Evolutionary conservation across 2,113 vertebrate genomes (phyloP), one percentile per base, ranked within the genome.

Genomic region (Boulengeromyrus knoepffleri): DNA sequence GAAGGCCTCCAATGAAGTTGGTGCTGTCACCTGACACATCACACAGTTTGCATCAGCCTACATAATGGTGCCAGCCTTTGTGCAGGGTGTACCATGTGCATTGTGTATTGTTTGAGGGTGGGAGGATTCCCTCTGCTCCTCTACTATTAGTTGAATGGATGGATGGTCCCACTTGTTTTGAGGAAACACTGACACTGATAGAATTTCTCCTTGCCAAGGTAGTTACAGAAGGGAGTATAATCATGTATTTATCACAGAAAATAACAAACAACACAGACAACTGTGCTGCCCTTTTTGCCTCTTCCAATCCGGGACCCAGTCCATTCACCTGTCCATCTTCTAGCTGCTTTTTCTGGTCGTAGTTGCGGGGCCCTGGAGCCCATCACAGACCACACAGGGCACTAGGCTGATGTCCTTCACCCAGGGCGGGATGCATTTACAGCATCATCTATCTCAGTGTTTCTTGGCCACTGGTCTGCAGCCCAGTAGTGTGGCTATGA

Each of bases 41-140:
- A 85, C 89, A 47, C 80, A 46, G 89, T 31, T 42, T 62, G 52
- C 89, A 85, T 89, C 89, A 89, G 89, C 89, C 89, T 89, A 89
- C 89, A 85, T 89, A 89, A 89, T 89, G 89, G 89, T 89, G 89
- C 89, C 89, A 85, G 89, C 53, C 89, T 85, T 89, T 89, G 89
- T 85, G 89, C 49, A 24, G 49, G 74, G 74, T 52, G 50, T 46
- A 36, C 66, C 66, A 52, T 89, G 46, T 7, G 88, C 36, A 89
- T 89, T 89, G 89, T 89, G 77, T 53, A 89, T 89, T 89, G 89
- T 89, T 85, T 46, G 36, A 53, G 3, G 27, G 31, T 66, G 77
- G 46, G 12, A 27, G 80, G 89, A 46, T 62, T 36, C 5, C 50
- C 36, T 24, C 77, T 49, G 52, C 52, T 21, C 52, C 89, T 50